These are phyloP conservation scores for Scatophagus argus DNA, from an alignment of 2,113 vertebrate genomes.

Conservation along the genomic window DNA sequence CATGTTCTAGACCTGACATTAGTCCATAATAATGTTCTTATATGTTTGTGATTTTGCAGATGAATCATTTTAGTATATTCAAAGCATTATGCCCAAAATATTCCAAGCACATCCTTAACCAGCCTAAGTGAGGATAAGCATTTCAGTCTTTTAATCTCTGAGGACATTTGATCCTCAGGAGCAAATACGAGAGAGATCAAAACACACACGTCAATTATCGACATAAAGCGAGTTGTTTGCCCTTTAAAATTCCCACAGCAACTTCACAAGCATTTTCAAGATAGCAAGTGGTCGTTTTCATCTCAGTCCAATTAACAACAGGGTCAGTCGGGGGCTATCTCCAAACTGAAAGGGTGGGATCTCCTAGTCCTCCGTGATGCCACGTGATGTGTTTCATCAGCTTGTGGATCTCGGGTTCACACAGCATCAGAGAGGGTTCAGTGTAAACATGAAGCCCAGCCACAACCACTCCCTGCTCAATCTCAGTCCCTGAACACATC, in stretches of 20 bases:
- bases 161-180: constrained; percentile 17
- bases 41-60: neutral
- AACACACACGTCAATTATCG: constrained; percentile 43
- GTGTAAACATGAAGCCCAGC: constrained; percentile 63
- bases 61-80: neutral
- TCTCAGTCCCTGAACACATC: constrained; percentile 38
- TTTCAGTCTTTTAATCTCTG: constrained; percentile 16
- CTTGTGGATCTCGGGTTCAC: constrained; percentile 63
- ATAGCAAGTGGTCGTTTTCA: constrained; percentile 50
- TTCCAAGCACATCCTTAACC: neutral
- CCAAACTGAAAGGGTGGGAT: constrained; percentile 44
- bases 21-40: neutral
- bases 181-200: constrained; percentile 49
- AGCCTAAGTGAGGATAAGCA: neutral
- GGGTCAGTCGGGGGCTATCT: constrained; percentile 67
- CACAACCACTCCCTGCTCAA: constrained; percentile 49
- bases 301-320: constrained; percentile 59
- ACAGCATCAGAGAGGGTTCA: constrained; percentile 53
- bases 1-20: neutral
- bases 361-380: constrained; percentile 25
- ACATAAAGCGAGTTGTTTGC: constrained; percentile 46
- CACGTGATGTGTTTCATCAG: constrained; percentile 50
- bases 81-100: neutral
- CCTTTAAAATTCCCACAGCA: constrained; percentile 30
- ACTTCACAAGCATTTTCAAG: constrained; percentile 66